These are phyloP conservation scores for Drosophila pallidifrons DNA, from an alignment of 1,140 invertebrate genomes.

Conservation along the genomic window DNA sequence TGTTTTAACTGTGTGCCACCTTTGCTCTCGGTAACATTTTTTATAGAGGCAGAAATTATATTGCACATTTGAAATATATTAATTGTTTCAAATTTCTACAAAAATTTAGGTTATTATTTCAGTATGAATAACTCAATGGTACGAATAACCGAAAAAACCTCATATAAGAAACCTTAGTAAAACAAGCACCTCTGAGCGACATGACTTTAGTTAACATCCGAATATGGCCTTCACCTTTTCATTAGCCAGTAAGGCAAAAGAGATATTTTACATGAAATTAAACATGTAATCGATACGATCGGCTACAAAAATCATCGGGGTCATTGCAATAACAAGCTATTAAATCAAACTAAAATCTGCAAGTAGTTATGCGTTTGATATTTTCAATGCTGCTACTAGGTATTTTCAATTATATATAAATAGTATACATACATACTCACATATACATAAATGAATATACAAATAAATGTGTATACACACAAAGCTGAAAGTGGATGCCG, in stretches of 20 bases:
- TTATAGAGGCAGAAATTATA: too few relatives aligned
- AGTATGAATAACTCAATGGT: too few relatives aligned
- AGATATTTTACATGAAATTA: conserved; percentile 48
- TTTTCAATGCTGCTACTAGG: conserved; percentile 3
- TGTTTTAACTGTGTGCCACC: too few relatives aligned
- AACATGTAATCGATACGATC: conserved; percentile 35
- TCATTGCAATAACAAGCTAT: conserved; percentile 14
- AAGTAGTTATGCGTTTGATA: background rate
- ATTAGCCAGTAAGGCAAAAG: conserved; percentile 2
- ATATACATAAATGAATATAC: too few relatives aligned
- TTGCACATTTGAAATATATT: too few relatives aligned
- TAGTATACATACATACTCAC: background rate
- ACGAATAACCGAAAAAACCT: background rate
- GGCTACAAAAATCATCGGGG: conserved; percentile 25
- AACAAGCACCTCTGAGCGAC: background rate
- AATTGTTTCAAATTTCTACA: too few relatives aligned
- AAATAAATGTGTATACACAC: background rate
- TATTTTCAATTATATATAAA: conserved; percentile 7
- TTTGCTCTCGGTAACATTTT: too few relatives aligned
- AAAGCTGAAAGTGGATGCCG: conserved; percentile 22
- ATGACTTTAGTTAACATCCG: conserved; percentile 1
- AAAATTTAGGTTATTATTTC: too few relatives aligned
- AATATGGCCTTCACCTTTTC: conserved; percentile 54
- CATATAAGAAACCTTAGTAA: background rate
- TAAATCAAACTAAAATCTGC: conserved; percentile 2